Percentiles rank a stretch among this genome's conserved stretches.
phyloP scores from a whole-genome alignment of 2,113 vertebrate genomes.

The Speoplatyrhinus poulsoni region DNA sequence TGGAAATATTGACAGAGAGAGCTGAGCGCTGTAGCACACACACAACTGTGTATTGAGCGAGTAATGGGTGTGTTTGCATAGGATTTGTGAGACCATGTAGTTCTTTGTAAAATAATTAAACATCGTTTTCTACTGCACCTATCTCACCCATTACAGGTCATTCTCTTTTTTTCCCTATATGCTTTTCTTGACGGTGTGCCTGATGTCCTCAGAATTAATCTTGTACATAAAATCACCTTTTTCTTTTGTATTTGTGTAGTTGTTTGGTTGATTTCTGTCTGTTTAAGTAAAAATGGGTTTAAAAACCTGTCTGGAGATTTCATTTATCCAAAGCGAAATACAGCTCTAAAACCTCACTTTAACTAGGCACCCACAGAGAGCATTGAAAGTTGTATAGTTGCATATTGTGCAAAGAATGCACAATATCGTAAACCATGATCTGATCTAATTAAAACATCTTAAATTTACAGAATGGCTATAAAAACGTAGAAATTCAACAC shows the following conservation, averaged over 20 bases:
- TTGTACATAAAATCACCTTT: slow-evolving; percentile 54
- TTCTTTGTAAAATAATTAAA: neutral
- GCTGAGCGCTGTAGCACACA: slow-evolving; percentile 50
- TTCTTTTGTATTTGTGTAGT: slow-evolving; percentile 53
- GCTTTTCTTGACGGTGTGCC: neutral
- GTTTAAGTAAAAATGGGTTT: slow-evolving; percentile 54
- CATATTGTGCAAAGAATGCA: too few species aligned
- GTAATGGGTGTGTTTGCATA: slow-evolving; percentile 40
- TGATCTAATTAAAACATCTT: too few species aligned
- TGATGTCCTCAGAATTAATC: slow-evolving; percentile 12
- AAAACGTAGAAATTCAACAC: too few species aligned
- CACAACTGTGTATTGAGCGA: slow-evolving; percentile 12
- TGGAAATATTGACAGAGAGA: slow-evolving; percentile 41
- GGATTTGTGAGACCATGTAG: slow-evolving; percentile 43
- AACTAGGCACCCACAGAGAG: too few species aligned
- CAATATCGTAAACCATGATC: too few species aligned
- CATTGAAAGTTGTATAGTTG: too few species aligned
- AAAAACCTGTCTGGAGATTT: slow-evolving; percentile 10
- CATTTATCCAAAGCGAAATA: too few species aligned
- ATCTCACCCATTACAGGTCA: slow-evolving; percentile 11
- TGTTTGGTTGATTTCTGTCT: slow-evolving; percentile 41
- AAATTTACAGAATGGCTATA: too few species aligned
- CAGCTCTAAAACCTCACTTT: too few species aligned
- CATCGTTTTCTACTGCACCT: slow-evolving; percentile 14
- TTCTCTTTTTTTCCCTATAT: neutral